phyloP scores from a whole-genome alignment of 2,797 vertebrate species.

The Pseudopleuronectes americanus region DNA sequence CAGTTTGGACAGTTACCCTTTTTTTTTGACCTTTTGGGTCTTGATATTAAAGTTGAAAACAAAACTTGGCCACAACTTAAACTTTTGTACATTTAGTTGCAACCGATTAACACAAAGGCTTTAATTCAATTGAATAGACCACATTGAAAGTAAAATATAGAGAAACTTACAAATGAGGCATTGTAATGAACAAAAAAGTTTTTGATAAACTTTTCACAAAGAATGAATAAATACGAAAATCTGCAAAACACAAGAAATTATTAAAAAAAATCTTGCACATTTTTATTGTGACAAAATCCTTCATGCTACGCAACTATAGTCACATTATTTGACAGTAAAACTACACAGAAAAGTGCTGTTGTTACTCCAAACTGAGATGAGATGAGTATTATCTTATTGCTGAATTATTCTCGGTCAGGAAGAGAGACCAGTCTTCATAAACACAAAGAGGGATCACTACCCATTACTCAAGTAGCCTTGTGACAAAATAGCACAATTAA shows the following conservation, averaged over 20 bases:
- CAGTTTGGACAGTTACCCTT: background rate
- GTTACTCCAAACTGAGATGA: conserved; percentile 62
- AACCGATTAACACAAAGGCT: background rate
- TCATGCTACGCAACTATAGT: conserved; percentile 59
- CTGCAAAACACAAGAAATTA: background rate
- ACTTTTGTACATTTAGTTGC: background rate
- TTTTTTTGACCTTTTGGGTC: background rate
- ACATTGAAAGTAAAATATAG: background rate
- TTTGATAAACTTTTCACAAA: too few species aligned
- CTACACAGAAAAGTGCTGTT: conserved; percentile 71
- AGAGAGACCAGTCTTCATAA: conserved; percentile 25
- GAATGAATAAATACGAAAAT: too few species aligned
- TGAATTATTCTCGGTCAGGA: conserved; percentile 51
- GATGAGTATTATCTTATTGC: conserved; percentile 76
- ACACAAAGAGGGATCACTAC: conserved; percentile 31
- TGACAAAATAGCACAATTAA: conserved; percentile 49
- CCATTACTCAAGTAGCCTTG: conserved; percentile 37
- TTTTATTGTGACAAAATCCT: conserved; percentile 68
- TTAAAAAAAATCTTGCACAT: conserved; percentile 43
- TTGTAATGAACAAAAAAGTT: too few species aligned
- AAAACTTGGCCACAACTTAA: background rate
- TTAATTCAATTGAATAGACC: background rate
- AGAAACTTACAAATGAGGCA: too few species aligned
- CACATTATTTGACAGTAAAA: conserved; percentile 60
- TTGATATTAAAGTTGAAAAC: background rate